phyloP scores from a whole-genome alignment of 2,888 invertebrate genomes.

The Apeira syringaria region DNA sequence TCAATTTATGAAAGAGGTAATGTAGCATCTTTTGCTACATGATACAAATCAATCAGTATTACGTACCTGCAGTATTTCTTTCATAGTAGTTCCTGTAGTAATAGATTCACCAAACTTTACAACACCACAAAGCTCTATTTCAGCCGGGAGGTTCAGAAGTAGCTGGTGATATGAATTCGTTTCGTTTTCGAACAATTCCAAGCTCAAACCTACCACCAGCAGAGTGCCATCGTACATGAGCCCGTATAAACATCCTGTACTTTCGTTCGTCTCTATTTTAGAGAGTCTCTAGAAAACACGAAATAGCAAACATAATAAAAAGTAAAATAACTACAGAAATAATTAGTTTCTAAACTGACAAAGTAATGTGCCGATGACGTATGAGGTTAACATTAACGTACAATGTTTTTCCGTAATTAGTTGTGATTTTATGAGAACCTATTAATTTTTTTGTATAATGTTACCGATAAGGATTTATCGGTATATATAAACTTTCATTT shows the following conservation, averaged over 20 bases:
- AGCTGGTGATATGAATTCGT: constrained; percentile 77
- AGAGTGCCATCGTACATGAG: constrained; percentile 88
- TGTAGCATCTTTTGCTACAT: no score
- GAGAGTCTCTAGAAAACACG: constrained; percentile 86
- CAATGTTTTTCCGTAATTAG: no score
- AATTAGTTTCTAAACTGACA: constrained; percentile 12
- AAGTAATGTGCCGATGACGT: constrained; percentile 52
- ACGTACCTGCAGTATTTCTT: constrained; percentile 82
- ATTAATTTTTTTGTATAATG: no score
- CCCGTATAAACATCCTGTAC: constrained; percentile 89
- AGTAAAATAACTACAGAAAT: no score
- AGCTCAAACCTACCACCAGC: constrained; percentile 87
- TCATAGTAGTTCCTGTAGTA: constrained; percentile 84
- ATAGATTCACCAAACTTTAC: constrained; percentile 86
- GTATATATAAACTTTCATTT: no score
- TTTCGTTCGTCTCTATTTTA: constrained; percentile 82
- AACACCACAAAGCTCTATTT: constrained; percentile 90
- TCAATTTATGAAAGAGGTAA: no score
- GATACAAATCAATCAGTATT: no score
- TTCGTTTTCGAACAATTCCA: constrained; percentile 85
- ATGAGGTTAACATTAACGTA: constrained; percentile 35
- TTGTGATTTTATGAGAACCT: no score
- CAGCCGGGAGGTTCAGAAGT: constrained; percentile 88
- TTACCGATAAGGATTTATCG: no score
- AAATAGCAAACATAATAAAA: background rate